Evolutionary conservation across 2,113 vertebrate genomes (phyloP), one percentile per base, ranked within the genome.

Genomic region (Lagopus leucura): DNA sequence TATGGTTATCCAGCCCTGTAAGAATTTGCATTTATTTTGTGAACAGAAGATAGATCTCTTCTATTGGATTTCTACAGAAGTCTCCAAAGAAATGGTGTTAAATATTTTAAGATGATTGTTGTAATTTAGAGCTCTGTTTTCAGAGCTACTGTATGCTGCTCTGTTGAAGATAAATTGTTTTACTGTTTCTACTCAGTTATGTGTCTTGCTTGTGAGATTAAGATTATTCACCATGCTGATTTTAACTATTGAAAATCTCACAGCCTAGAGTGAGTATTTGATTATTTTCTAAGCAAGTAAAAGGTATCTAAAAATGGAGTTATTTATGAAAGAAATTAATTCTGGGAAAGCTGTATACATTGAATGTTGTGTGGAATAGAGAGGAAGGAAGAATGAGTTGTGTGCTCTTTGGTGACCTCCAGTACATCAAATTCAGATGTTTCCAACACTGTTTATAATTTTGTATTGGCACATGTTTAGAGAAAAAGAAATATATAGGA

Each of bases 11-110:
- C 88, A 94, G 60, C 52, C 92, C 91, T 92, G 65, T 75, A 90
- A 89, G 88, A 95, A 94, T 96, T 93, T 94, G 82, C 88, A 94
- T 95, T 90, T 96, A 75, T 94, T 92, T 92, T 94, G 38, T 18
- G 30, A 93, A 73, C 72, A 92, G 88, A 82, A 0, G 22, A 88
- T 65, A n/a, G 13, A 60, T 70, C 69, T 88, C 82, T 89, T 88
- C 90, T 95, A 13, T 30, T 71, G 78, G 87, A 22, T 86, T 83
- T 73, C 81, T 75, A 74, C 57, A 32, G 76, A 85, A 89, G 50
- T 89, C 90, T 94, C 90, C 5, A 25, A 82, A 95, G 91, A 93
- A 82, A 85, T 52, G 57, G 69, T 90, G 57, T 88, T 92, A 95
- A 95, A 95, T 96, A 95, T 95, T 97, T 96, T 86, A 95, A 80